Conservation (phyloP, 2,113 vertebrate species). For the Leptobrachium leishanense region DNA sequence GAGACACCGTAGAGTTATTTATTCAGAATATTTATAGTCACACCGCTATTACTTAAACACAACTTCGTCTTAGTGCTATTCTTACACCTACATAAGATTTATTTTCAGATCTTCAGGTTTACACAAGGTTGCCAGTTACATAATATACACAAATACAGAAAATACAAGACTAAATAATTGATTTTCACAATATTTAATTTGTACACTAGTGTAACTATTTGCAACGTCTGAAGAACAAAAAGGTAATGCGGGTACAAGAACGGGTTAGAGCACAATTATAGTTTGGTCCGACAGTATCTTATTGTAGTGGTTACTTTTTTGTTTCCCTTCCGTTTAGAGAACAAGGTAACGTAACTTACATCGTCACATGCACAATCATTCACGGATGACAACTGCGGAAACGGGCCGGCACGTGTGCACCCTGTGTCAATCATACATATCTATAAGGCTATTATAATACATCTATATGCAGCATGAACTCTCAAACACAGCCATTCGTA, state of each 20-base stretch:
- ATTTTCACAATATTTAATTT: constrained; percentile 89
- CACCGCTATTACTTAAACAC: constrained; percentile 31
- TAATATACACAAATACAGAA: constrained; percentile 78
- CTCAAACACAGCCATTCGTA: constrained; percentile 81
- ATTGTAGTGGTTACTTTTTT: constrained; percentile 71
- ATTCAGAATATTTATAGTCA: constrained; percentile 33
- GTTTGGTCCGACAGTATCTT: constrained; percentile 87
- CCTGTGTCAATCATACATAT: constrained; percentile 69
- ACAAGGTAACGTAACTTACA: constrained; percentile 72
- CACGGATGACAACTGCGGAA: constrained; percentile 72
- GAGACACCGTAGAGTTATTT: constrained; percentile 19
- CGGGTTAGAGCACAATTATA: constrained; percentile 73
- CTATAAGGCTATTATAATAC: constrained; percentile 86
- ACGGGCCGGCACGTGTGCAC: constrained; percentile 69
- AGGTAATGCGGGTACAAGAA: constrained; percentile 72
- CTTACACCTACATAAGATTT: constrained; percentile 43
- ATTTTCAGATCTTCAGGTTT: constrained; percentile 42
- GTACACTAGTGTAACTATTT: constrained; percentile 90
- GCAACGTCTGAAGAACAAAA: constrained; percentile 75
- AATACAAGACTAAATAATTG: constrained; percentile 70
- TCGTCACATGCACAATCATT: constrained; percentile 87
- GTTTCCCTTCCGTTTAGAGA: constrained; percentile 63
- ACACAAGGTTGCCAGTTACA: constrained; percentile 48
- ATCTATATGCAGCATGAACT: constrained; percentile 82
- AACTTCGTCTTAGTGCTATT: constrained; percentile 31